These are phyloP conservation scores for Ictalurus punctatus DNA, from an alignment of 2,113 vertebrate species.

Conservation along the genomic window DNA sequence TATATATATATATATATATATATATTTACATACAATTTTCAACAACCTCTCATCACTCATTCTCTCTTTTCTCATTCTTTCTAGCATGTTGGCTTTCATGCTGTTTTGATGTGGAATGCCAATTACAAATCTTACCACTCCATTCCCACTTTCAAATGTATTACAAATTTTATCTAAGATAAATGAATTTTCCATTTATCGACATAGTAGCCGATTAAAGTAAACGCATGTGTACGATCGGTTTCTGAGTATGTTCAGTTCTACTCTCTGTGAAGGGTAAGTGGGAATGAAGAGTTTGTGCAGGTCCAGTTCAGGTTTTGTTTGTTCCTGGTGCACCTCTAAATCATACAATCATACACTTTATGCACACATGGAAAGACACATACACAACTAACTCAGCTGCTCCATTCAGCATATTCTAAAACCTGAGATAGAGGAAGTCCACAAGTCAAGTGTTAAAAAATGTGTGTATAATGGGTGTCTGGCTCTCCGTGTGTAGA, in stretches of 20 bases:
- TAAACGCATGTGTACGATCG: not conserved
- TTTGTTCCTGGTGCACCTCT: not conserved
- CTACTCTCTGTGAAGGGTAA: not conserved
- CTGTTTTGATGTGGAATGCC: not conserved
- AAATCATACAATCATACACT: not conserved
- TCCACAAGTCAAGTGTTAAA: conserved; percentile 31
- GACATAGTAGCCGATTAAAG: not conserved
- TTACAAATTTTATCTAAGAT: not conserved
- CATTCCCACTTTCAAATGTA: not conserved
- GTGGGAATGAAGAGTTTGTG: not conserved
- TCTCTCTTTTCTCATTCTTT: not conserved
- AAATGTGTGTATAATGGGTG: conserved; percentile 25
- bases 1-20: no score
- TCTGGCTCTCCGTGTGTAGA: conserved; percentile 4
- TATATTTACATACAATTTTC: not conserved
- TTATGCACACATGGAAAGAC: not conserved
- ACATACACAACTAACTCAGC: not conserved
- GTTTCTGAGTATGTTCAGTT: not conserved
- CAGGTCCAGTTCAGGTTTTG: not conserved
- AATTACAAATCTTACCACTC: not conserved
- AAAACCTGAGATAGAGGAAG: conserved; percentile 4
- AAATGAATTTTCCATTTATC: not conserved
- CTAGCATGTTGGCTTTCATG: not conserved
- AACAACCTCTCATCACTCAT: not conserved
- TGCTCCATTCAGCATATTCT: not conserved